Evolutionary conservation across 2,888 invertebrate species (phyloP).

Genomic region (Dryocosmus kuriphilus): DNA sequence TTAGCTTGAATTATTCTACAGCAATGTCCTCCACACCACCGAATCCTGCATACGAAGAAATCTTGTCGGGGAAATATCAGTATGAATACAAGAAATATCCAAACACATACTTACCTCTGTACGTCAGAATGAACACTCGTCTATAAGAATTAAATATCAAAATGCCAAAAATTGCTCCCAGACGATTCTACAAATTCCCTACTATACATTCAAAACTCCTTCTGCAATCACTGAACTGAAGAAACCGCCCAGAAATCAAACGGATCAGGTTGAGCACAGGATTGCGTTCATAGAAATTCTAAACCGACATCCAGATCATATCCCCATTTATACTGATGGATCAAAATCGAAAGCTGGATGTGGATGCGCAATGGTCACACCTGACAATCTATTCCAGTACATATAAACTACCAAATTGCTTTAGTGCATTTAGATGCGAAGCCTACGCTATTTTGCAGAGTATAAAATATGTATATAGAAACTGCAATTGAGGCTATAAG

Average conservation of each 20-base stretch:
- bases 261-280: background rate
- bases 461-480: too few relatives aligned
- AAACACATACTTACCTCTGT: background rate
- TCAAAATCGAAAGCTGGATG: background rate
- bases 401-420: background rate
- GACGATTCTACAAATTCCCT: background rate
- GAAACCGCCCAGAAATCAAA: too few relatives aligned
- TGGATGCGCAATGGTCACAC: background rate
- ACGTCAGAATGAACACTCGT: background rate
- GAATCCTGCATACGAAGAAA: background rate
- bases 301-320: background rate
- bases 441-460: background rate
- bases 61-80: background rate
- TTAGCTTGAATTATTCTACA: background rate
- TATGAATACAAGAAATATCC: background rate
- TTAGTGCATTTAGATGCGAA: background rate
- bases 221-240: background rate
- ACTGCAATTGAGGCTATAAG: background rate
- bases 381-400: background rate
- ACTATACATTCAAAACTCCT: background rate
- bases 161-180: background rate
- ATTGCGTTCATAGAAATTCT: background rate
- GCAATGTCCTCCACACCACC: background rate
- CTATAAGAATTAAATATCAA: background rate
- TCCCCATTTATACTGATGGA: constrained; percentile 1